Conservation (phyloP, 2,888 invertebrate genomes). For the Tuta absoluta region DNA sequence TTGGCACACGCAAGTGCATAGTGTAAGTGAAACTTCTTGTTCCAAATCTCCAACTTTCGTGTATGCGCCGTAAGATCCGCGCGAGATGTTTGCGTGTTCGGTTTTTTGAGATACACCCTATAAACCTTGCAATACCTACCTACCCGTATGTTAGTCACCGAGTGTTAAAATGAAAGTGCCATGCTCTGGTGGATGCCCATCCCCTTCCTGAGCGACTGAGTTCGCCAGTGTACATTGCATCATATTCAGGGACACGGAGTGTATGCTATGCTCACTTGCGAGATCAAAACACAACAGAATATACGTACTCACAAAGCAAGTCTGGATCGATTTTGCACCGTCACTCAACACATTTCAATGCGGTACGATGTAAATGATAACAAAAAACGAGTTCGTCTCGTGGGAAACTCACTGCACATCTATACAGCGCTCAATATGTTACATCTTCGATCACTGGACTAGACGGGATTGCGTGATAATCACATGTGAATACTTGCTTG, state of each 20-base stretch:
- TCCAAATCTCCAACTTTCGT: slow-evolving; percentile 81
- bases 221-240: slow-evolving; percentile 45
- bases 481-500: slow-evolving; percentile 32
- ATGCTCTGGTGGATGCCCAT: slow-evolving; percentile 78
- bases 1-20: slow-evolving; percentile 81
- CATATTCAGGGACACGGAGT: slow-evolving; percentile 59
- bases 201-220: slow-evolving; percentile 57
- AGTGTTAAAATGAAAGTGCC: slow-evolving; percentile 77
- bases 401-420: slow-evolving; percentile 48
- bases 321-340: slow-evolving; percentile 84
- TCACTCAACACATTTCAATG: slow-evolving; percentile 72
- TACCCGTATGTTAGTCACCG: slow-evolving; percentile 60
- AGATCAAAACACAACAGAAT: slow-evolving; percentile 53
- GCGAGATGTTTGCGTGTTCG: slow-evolving; percentile 78
- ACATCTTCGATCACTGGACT: slow-evolving; percentile 65
- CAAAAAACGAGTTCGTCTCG: slow-evolving; percentile 42
- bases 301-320: slow-evolving; percentile 67
- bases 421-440: slow-evolving; percentile 67
- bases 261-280: slow-evolving; percentile 66
- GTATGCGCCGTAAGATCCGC: slow-evolving; percentile 74
- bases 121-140: slow-evolving; percentile 70
- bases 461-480: slow-evolving; percentile 34
- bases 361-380: slow-evolving; percentile 46
- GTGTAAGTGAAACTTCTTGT: slow-evolving; percentile 81
- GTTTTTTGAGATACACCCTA: slow-evolving; percentile 67